Evolutionary conservation across 2,888 invertebrate species (phyloP).

Genomic region (Tanaodytes sp.): DNA sequence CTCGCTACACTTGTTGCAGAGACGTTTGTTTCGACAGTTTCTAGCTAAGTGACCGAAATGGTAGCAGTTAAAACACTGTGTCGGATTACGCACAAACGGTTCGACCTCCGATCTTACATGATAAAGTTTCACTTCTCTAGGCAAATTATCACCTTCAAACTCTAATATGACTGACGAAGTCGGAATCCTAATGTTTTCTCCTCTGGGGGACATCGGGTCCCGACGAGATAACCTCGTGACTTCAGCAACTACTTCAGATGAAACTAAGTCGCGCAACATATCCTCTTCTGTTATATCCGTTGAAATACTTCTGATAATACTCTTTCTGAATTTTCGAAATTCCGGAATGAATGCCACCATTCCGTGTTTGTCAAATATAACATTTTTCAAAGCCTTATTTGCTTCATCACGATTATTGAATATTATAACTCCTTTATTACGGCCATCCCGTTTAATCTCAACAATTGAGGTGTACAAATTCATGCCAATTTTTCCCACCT

Average conservation of each 20-base stretch:
- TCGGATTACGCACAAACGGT: constrained; percentile 5
- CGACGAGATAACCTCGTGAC: not conserved
- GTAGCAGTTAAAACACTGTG: constrained; percentile 16
- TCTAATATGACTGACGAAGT: constrained; percentile 8
- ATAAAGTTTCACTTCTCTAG: constrained; percentile 1
- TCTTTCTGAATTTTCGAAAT: constrained; percentile 7
- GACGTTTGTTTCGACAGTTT: not conserved
- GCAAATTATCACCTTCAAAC: constrained; percentile 12
- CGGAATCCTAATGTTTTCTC: constrained; percentile 29
- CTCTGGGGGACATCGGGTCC: not conserved
- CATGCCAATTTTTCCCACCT: constrained; percentile 9
- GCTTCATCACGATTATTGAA: constrained; percentile 20
- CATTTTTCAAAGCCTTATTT: constrained; percentile 14
- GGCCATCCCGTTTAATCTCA: constrained; percentile 22
- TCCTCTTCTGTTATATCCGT: constrained; percentile 6
- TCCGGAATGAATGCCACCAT: constrained; percentile 11
- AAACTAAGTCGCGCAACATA: not conserved
- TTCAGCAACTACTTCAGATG: too few species aligned
- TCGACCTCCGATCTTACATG: constrained; percentile 7
- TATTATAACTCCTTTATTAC: constrained; percentile 16
- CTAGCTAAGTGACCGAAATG: constrained; percentile 12
- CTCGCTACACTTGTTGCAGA: constrained; percentile 18
- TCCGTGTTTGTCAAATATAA: not conserved
- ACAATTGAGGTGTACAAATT: not conserved
- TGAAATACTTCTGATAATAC: constrained; percentile 15